Percentiles rank a stretch among this genome's conserved stretches.
Conservation (phyloP, 2,888 invertebrate genomes). For the Shargacucullia verbasci region DNA sequence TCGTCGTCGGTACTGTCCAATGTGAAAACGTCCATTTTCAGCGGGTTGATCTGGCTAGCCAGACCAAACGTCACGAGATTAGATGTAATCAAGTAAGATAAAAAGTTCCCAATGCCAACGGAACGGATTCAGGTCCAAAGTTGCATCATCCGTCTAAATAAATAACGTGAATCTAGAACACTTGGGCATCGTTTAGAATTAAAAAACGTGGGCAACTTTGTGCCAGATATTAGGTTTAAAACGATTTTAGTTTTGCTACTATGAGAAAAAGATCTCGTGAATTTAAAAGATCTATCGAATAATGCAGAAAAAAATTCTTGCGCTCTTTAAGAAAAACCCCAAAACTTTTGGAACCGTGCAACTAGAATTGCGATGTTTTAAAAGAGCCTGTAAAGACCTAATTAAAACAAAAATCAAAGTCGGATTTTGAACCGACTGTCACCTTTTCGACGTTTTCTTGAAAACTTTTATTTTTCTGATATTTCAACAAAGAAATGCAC, state of each 20-base stretch:
- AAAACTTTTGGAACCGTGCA: too few species aligned
- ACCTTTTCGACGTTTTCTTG: too few species aligned
- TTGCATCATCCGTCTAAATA: slow-evolving; percentile 45
- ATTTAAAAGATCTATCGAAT: too few species aligned
- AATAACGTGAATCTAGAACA: slow-evolving; percentile 31
- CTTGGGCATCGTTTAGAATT: slow-evolving; percentile 2
- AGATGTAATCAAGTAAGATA: slow-evolving; percentile 38
- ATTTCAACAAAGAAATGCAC: too few species aligned
- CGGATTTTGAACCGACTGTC: too few species aligned
- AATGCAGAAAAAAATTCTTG: too few species aligned
- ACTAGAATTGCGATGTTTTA: too few species aligned
- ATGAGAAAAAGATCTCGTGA: background rate
- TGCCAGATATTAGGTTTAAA: slow-evolving; percentile 2
- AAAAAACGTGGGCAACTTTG: slow-evolving; percentile 14
- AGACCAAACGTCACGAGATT: slow-evolving; percentile 16
- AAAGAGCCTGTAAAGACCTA: too few species aligned
- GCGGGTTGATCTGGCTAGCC: slow-evolving; percentile 1
- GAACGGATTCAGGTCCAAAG: slow-evolving; percentile 11
- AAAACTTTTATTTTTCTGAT: too few species aligned
- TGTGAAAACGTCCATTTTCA: background rate
- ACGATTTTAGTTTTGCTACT: background rate
- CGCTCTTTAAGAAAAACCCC: too few species aligned
- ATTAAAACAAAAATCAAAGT: too few species aligned
- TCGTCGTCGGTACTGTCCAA: too few species aligned
- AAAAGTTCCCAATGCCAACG: slow-evolving; percentile 31